Base-by-base conservation (phyloP, 2,113 vertebrate genomes). In the Prochilodus magdalenae region DNA sequence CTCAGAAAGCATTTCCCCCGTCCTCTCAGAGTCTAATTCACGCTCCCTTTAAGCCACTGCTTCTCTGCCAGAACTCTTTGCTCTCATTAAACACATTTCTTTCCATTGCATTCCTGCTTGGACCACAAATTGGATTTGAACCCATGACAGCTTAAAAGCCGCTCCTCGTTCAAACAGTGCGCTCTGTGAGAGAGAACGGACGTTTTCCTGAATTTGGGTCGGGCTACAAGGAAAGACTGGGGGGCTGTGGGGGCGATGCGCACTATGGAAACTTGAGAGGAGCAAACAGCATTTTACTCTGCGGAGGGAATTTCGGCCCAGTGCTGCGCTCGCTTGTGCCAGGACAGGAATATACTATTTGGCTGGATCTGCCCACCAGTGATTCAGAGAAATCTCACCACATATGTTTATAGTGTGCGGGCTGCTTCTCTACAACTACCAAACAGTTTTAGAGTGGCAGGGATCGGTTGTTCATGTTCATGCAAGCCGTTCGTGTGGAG, bases 61-160 rank as follows among this genome's bases (percentile, higher is more conserved):
- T 33, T 62, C 36, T 81, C 59, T 55, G 63, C 13, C 47, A 55
- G 26, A 22, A 44, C 60, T 24, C 40, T 22, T 29, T 69, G 55
- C 70, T 70, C 62, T 81, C 85, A 90, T 92, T 91, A 88, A 88
- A 89, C 85, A 86, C 87, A 91, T 86, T 87, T 86, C 85, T 59
- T 40, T 85, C 89, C 87, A 83, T 85, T 84, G 77, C 89, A 88
- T 89, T 91, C 87, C 88, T 90, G 30, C 81, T 73, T 30, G 33
- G 85, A 80, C 88, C 90, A 85, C 91, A 90, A 84, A 89, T 88
- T 85, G 79, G 87, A 85, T 83, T 76, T 86, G 84, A 90, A 88
- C 85, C 88, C 47, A 51, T 83, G 88, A 89, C 88, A 82, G 73
- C 81, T 80, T 36, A 40, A 75, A 76, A 84, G 16, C 62, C 26